Percentiles rank a stretch among this genome's conserved stretches.
These are phyloP conservation scores for Isotomurus palustris DNA, from an alignment of 2,888 invertebrate genomes.

Conservation along the genomic window DNA sequence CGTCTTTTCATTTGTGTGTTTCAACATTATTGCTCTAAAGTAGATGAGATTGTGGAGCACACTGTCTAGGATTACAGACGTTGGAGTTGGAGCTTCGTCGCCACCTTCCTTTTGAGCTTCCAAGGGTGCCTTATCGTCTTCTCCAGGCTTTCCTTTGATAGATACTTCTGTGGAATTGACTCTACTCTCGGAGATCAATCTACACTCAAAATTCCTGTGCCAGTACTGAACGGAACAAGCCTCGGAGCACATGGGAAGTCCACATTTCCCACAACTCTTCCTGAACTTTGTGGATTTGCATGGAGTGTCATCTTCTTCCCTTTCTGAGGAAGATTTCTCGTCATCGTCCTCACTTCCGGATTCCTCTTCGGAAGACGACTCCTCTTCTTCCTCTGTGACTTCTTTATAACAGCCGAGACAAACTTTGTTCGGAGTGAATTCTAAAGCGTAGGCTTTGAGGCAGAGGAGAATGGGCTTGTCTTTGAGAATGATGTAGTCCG, in stretches of 20 bases:
- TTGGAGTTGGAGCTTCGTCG: background rate
- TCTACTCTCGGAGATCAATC: constrained; percentile 39
- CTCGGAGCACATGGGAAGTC: constrained; percentile 36
- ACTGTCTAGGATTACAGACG: constrained; percentile 22
- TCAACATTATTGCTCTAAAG: constrained; percentile 62
- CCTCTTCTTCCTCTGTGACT: constrained; percentile 36
- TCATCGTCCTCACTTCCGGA: constrained; percentile 14
- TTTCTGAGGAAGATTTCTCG: constrained; percentile 8
- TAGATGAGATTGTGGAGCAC: constrained; percentile 38
- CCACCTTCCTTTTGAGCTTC: too few relatives aligned
- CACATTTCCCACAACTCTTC: constrained; percentile 34
- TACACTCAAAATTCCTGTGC: constrained; percentile 44
- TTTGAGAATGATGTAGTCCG: constrained; percentile 67
- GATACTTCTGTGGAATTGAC: too few relatives aligned
- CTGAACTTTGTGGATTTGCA: constrained; percentile 8
- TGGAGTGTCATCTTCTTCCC: constrained; percentile 13
- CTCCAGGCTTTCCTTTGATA: too few relatives aligned
- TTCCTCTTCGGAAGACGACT: constrained; percentile 15
- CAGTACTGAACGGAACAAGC: constrained; percentile 38
- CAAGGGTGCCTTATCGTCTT: too few relatives aligned
- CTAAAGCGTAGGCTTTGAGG: constrained; percentile 58
- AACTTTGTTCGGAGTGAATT: constrained; percentile 58
- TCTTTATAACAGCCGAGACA: constrained; percentile 72
- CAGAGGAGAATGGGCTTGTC: constrained; percentile 71
- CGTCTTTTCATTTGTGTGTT: constrained; percentile 56